phyloP scores from a whole-genome alignment of 2,888 invertebrate genomes.

The Hetaerina titia region DNA sequence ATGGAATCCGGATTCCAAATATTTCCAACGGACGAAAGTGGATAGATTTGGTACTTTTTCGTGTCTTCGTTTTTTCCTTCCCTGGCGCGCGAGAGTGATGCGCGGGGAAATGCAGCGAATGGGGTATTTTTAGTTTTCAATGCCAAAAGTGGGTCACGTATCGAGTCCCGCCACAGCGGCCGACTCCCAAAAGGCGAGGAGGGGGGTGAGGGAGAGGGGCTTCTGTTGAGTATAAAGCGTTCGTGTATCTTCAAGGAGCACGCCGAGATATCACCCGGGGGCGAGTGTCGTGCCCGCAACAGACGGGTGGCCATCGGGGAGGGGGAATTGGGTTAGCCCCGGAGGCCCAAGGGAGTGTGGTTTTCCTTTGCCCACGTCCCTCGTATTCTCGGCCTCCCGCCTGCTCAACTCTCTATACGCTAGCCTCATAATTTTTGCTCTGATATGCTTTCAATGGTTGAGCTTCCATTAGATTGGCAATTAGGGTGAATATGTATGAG shows the following conservation, averaged over 20 bases:
- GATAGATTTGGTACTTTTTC: background rate
- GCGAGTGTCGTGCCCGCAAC: background rate
- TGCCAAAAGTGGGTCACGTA: conserved; percentile 6
- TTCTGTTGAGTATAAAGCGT: background rate
- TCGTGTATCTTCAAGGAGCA: background rate
- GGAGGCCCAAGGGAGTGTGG: too few relatives aligned
- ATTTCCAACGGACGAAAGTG: background rate
- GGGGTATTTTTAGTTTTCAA: background rate
- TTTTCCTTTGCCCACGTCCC: background rate
- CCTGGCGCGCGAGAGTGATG: background rate
- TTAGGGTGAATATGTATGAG: too few relatives aligned
- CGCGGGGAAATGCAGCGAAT: background rate
- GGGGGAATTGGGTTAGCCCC: too few relatives aligned
- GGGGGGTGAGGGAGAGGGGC: background rate
- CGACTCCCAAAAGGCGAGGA: background rate
- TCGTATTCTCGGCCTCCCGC: background rate
- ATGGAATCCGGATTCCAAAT: background rate
- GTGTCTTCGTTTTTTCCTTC: background rate
- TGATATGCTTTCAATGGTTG: too few relatives aligned
- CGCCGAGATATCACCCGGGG: background rate
- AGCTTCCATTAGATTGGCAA: too few relatives aligned
- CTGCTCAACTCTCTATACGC: background rate
- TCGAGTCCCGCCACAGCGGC: background rate
- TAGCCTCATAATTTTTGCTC: too few relatives aligned
- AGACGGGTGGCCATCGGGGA: background rate